Base-by-base conservation (phyloP, 64 coral and sea anemone species). In the Actinia tenebrosa region DNA sequence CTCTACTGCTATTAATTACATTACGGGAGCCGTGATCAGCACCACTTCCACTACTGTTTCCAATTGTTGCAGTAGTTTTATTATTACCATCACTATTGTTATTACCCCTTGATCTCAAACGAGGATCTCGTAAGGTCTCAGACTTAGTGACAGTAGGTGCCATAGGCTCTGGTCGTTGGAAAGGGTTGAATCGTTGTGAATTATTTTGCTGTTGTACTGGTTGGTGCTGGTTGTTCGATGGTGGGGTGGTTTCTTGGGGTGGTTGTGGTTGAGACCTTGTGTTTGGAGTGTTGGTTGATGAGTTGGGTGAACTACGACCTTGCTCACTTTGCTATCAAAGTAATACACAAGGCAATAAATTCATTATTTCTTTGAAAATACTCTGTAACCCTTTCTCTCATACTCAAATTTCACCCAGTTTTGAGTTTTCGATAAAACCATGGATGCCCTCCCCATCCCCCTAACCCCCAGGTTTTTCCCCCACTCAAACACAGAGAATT, bases 101-200 rank as follows among this genome's bases (percentile, higher is more conserved):
- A 11, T 58, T 89, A 84, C 71, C 71, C 2, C 86, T 83, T 16
- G 52, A 25, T 88, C 91, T 88, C 71, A 98, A 91, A 64, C 95
- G 93, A 71, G 95, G 95, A 84, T 98, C 95, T 15, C 90, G 94
- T 46, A 89, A 89, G 17, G 91, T 46, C 44, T 95, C 94, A 18
- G 88, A 87, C 47, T 95, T 91, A 1, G 88, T 66, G 10, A 66
- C 79, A 60, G 88, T 92, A 17, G 83, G 37, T 56, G 71, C 82
- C n/a, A 43, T 45, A 52, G 71, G 19, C 75, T 95, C 94, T 5
- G 87, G 84, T 88, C 89, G 89, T 45, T 52, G 44, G 20, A 94
- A 98, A n/a, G 95, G 95, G 80, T 98, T 92, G 64, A 98, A 98
- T 72, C 95, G 80, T 80, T 95, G 94, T 6, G 90, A 44, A 18